A percentile compares a stretch with the other conserved stretches of the same genome.
These are phyloP conservation scores for Spodoptera littoralis DNA, from an alignment of 2,888 invertebrate genomes.

Conservation along the genomic window DNA sequence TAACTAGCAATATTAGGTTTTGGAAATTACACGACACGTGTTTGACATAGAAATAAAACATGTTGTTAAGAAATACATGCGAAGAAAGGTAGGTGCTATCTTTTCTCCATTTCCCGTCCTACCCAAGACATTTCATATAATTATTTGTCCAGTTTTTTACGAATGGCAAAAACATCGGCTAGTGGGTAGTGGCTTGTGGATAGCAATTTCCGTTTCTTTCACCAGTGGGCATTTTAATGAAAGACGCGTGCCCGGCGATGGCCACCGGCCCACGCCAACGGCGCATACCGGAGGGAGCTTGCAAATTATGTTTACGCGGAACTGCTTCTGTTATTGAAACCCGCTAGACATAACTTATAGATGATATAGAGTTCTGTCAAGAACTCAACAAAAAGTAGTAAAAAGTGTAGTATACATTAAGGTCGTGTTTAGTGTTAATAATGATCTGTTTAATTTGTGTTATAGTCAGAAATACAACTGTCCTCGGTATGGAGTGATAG, in stretches of 20 bases:
- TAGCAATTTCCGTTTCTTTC: conserved; percentile 56
- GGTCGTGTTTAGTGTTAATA: no score
- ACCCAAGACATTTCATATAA: conserved; percentile 9
- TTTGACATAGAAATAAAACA: no score
- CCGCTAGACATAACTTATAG: background rate
- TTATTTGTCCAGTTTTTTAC: conserved; percentile 34
- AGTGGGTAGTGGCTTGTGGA: conserved; percentile 36
- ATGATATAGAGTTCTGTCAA: no score
- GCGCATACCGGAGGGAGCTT: conserved; percentile 5
- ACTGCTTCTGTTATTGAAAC: conserved; percentile 25
- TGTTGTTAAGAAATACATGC: no score
- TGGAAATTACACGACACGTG: no score
- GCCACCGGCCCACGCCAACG: conserved; percentile 4
- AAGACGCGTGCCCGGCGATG: conserved; percentile 40
- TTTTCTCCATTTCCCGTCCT: conserved; percentile 4
- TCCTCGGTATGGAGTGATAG: no score
- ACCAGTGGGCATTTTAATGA: conserved; percentile 46
- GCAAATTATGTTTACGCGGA: conserved; percentile 21
- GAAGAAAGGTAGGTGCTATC: background rate
- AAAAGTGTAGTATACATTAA: no score
- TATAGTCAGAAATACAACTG: no score
- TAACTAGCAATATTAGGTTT: no score
- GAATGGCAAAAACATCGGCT: conserved; percentile 34
- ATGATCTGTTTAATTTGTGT: no score
- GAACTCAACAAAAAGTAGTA: no score